These are phyloP conservation scores for Euclidia mi DNA, from an alignment of 2,888 invertebrate species.

Conservation along the genomic window DNA sequence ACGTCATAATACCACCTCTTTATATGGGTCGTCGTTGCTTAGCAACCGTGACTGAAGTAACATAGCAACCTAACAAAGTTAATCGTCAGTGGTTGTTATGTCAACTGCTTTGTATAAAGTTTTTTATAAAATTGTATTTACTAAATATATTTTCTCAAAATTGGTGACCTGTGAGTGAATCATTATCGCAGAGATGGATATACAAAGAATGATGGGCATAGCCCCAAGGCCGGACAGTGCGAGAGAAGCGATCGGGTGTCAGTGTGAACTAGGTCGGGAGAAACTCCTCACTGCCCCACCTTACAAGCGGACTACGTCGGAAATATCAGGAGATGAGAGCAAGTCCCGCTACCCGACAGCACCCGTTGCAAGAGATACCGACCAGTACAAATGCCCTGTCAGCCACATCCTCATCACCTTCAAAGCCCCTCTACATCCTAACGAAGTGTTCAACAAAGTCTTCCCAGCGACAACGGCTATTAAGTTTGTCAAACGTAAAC, in stretches of 20 bases:
- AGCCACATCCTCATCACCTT: constrained; percentile 82
- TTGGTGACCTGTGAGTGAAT: constrained; percentile 2
- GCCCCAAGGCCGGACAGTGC: constrained; percentile 66
- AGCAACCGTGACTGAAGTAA: constrained; percentile 18
- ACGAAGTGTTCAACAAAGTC: constrained; percentile 81
- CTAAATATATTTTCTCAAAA: constrained; percentile 10
- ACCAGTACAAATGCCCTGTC: constrained; percentile 78
- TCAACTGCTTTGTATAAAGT: constrained; percentile 33
- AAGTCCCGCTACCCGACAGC: constrained; percentile 77
- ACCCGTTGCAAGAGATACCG: constrained; percentile 74
- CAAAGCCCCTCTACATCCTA: constrained; percentile 78
- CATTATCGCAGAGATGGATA: constrained; percentile 54
- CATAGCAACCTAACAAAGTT: constrained; percentile 69
- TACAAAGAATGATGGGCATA: constrained; percentile 66
- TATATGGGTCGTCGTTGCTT: constrained; percentile 2
- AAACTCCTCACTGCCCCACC: constrained; percentile 84
- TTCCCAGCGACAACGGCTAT: constrained; percentile 83
- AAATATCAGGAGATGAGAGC: constrained; percentile 62
- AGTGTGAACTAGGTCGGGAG: constrained; percentile 84
- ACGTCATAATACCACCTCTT: constrained; percentile 1
- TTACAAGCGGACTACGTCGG: constrained; percentile 64
- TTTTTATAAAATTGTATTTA: constrained; percentile 33
- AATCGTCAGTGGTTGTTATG: constrained; percentile 48
- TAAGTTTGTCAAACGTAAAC: constrained; percentile 82
- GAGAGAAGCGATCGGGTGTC: constrained; percentile 74